Percentiles rank a stretch among this genome's conserved stretches.
Conservation (phyloP, 2,888 invertebrate genomes). For the Priocnemis perturbator region DNA sequence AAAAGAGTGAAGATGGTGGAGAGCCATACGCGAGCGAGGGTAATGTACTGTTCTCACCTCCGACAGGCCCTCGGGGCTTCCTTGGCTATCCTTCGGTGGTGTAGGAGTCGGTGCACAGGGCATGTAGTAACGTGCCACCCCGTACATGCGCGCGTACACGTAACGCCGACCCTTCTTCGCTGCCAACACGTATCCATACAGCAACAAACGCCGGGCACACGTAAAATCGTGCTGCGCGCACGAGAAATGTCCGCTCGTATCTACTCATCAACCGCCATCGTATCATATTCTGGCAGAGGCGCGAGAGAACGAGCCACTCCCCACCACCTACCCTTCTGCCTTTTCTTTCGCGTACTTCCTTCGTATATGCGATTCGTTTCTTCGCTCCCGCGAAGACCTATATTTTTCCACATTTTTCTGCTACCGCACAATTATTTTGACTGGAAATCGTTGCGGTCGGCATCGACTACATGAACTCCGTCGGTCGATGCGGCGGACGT, state of each 20-base stretch:
- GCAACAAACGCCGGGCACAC: neutral
- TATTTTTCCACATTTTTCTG: too few relatives aligned
- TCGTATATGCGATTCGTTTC: neutral
- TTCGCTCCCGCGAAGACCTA: neutral
- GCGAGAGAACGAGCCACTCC: conserved; percentile 23
- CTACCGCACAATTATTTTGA: conserved; percentile 13
- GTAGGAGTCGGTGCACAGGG: conserved; percentile 32
- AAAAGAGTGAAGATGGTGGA: conserved; percentile 45
- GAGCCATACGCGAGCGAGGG: conserved; percentile 56
- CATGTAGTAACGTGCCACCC: conserved; percentile 25
- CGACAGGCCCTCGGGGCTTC: conserved; percentile 64
- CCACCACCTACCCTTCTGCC: neutral
- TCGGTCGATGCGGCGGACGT: conserved; percentile 4
- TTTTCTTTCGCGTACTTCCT: neutral
- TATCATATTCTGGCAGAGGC: conserved; percentile 36
- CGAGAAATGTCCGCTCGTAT: conserved; percentile 1
- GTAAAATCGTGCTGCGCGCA: conserved; percentile 31
- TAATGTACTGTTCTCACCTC: conserved; percentile 69
- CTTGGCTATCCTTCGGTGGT: conserved; percentile 54
- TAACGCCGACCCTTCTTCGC: neutral
- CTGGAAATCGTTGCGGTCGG: conserved; percentile 15
- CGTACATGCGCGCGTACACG: neutral
- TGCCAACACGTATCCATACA: too few relatives aligned
- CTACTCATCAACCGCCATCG: conserved; percentile 14
- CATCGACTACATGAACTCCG: conserved; percentile 15